Base-by-base conservation (phyloP, 2,888 invertebrate genomes). In the Sclerodermus sp. region DNA sequence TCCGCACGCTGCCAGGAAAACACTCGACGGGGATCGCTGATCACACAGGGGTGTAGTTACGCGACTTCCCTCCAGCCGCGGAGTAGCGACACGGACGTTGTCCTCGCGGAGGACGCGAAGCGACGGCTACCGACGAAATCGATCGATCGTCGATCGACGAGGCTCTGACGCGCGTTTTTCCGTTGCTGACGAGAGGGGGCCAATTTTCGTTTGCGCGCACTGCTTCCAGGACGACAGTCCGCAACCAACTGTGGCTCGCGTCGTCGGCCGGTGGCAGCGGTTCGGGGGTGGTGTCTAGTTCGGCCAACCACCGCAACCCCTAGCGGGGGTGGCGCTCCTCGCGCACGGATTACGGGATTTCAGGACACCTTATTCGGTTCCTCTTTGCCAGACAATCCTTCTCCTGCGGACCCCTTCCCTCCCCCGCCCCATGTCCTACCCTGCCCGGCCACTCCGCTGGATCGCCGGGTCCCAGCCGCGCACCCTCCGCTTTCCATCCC, bases 191-290 rank as follows among this genome's bases (percentile, higher is more conserved):
- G 15, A 36, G 36, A 9, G 36, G 9, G 15, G 36, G 13, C 36
- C 4, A 36, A 36, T 36, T 36, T 23, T 23, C 4, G 8, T 23
- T 6, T 3, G 12, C 36, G 53, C 31, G 52, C 58, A 62, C 59
- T 68, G 63, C 58, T 67, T 57, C 59, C 70, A 62, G 69, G 63
- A 58, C 70, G 70, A 67, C 55, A 67, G 71, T 68, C 66, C 72
- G 70, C 73, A 73, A 73, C 73, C 73, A 73, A 73, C 73, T 73
- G 73, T 73, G 70, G 73, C 70, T 73, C 68, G 56, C 55, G 49
- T 34, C 34, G 34, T 34, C n/a, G 34, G 57, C 64, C 52, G 62
- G 12, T 13, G 34, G 10, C 12, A 13, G 34, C 56, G 62, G 64
- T 62, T 61, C 49, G 49, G 41, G 43, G 41, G 9, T 13, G 36